These are phyloP conservation scores for Anisognathus igniventris DNA, from an alignment of 2,797 vertebrate genomes.

Conservation along the genomic window DNA sequence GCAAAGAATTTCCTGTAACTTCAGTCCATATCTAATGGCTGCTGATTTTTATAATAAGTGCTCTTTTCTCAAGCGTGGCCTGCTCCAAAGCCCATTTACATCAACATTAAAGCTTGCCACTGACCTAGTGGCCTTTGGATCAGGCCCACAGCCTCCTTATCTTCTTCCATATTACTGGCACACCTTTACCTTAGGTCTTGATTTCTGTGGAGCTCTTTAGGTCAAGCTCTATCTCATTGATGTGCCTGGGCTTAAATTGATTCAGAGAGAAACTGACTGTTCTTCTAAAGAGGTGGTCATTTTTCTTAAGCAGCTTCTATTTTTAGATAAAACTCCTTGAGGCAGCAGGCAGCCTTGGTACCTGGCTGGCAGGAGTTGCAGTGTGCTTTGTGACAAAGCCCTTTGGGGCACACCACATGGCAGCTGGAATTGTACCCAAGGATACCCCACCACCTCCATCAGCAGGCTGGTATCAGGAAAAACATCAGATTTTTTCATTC, in stretches of 20 bases:
- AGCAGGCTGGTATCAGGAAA: not conserved
- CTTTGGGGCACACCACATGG: not conserved
- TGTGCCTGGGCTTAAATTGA: slow-evolving; percentile 32
- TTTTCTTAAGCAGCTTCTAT: slow-evolving; percentile 57
- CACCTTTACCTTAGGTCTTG: slow-evolving; percentile 38
- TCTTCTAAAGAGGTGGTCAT: slow-evolving; percentile 54
- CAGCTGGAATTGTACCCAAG: not conserved
- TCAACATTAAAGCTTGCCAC: slow-evolving; percentile 25
- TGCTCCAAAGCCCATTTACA: slow-evolving; percentile 31
- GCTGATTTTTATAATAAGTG: not conserved
- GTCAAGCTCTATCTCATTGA: slow-evolving; percentile 60
- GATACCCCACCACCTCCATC: not conserved
- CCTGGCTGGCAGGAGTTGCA: not conserved
- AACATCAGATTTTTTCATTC: not conserved
- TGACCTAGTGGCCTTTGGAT: slow-evolving; percentile 53
- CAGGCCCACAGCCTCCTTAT: slow-evolving; percentile 25
- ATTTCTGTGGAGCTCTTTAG: slow-evolving; percentile 46
- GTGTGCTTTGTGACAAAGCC: not conserved
- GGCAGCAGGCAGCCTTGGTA: slow-evolving; percentile 1
- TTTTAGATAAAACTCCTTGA: slow-evolving; percentile 39
- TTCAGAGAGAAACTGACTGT: slow-evolving; percentile 45
- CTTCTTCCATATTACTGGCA: slow-evolving; percentile 23
- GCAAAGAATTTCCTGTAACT: not conserved
- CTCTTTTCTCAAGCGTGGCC: not conserved
- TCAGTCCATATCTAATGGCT: not conserved